These are phyloP conservation scores for Xerus inauris DNA, from an alignment of 2,113 vertebrate species.

Conservation along the genomic window DNA sequence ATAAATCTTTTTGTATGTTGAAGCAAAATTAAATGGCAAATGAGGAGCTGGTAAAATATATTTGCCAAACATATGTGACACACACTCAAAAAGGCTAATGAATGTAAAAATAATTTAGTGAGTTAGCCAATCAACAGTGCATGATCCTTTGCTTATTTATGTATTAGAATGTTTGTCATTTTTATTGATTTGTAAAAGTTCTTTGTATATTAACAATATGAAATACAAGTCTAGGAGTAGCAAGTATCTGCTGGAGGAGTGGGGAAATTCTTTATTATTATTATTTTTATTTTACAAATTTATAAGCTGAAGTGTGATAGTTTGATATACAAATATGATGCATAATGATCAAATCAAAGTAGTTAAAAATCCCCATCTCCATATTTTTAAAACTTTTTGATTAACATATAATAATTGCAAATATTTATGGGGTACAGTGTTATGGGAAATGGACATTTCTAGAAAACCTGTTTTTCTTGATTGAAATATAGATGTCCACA, in stretches of 20 bases:
- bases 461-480: not conserved
- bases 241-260: not conserved
- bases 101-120: not conserved
- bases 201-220: not conserved
- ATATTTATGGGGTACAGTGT: not conserved
- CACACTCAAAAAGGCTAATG: not conserved
- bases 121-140: not conserved
- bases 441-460: not conserved
- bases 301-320: not conserved
- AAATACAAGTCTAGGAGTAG: not conserved
- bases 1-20: not conserved
- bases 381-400: not conserved
- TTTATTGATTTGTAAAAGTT: not conserved
- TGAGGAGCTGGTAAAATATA: not conserved
- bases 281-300: not conserved
- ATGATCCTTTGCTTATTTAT: not conserved
- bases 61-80: constrained; percentile 29
- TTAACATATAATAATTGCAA: not conserved
- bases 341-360: not conserved
- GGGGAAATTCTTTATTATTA: not conserved
- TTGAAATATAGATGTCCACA: not conserved
- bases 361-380: too few species aligned
- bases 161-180: constrained; percentile 10
- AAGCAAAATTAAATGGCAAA: constrained; percentile 40
- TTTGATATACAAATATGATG: not conserved